Percentiles rank a stretch among this genome's conserved stretches.
phyloP scores from a whole-genome alignment of 1,140 invertebrate species.

The Dendroctonus ponderosae region DNA sequence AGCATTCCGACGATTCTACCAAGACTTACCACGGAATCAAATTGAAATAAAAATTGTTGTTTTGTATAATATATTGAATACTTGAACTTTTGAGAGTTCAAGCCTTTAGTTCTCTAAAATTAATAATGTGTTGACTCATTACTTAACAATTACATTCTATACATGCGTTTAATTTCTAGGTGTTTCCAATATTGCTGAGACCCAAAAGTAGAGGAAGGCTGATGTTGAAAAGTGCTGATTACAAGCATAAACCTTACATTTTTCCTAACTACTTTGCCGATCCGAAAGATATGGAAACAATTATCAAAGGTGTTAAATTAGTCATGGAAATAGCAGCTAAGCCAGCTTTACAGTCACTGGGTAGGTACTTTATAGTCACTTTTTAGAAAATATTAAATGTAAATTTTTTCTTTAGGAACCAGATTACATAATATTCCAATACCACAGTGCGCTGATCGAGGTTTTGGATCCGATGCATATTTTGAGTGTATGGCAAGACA shows the following conservation, averaged over 20 bases:
- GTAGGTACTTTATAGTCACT: too few species aligned
- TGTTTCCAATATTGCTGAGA: slow-evolving; percentile 63
- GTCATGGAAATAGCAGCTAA: slow-evolving; percentile 46
- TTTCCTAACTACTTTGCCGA: slow-evolving; percentile 77
- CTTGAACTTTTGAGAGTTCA: too few species aligned
- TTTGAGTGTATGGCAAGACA: slow-evolving; percentile 69
- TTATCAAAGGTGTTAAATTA: slow-evolving; percentile 49
- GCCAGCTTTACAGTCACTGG: slow-evolving; percentile 44
- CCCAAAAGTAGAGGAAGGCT: slow-evolving; percentile 72
- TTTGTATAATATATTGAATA: too few species aligned
- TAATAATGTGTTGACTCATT: too few species aligned
- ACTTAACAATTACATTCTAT: neutral
- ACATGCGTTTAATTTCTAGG: slow-evolving; percentile 2
- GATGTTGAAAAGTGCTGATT: slow-evolving; percentile 64
- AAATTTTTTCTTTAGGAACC: slow-evolving; percentile 38
- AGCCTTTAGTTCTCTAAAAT: too few species aligned
- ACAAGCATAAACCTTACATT: slow-evolving; percentile 74
- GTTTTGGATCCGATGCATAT: slow-evolving; percentile 74
- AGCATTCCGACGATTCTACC: too few species aligned
- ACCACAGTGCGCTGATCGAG: slow-evolving; percentile 71
- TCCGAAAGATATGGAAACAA: slow-evolving; percentile 48
- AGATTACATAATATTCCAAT: slow-evolving; percentile 63
- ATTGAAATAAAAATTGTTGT: too few species aligned
- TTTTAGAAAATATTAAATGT: too few species aligned
- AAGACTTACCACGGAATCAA: too few species aligned